Evolutionary conservation across 1,140 invertebrate genomes (phyloP), one percentile per base, ranked within the genome.

Genomic region (Pygmarrhopalites habei): DNA sequence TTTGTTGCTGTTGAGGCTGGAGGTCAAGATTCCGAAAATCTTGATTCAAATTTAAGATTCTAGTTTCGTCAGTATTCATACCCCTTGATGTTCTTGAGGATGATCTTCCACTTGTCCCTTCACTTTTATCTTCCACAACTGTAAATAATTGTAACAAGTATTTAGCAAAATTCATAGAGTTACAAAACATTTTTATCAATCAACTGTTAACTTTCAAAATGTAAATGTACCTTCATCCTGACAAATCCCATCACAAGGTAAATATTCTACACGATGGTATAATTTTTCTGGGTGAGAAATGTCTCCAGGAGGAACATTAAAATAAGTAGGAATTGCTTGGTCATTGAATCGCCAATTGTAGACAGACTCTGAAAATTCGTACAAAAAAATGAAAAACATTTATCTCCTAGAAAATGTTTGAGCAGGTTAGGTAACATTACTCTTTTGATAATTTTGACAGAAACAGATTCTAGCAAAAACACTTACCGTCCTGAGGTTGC

Each of bases 161-260:
- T n/a, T n/a, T n/a, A n/a, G n/a, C n/a, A n/a, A n/a, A n/a, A n/a
- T n/a, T n/a, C n/a, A n/a, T n/a, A n/a, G n/a, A n/a, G n/a, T n/a
- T n/a, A n/a, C n/a, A n/a, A n/a, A n/a, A n/a, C n/a, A n/a, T n/a
- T n/a, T n/a, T n/a, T n/a, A n/a, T n/a, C n/a, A n/a, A n/a, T n/a
- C n/a, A n/a, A n/a, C n/a, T n/a, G n/a, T n/a, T n/a, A n/a, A n/a
- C n/a, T n/a, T n/a, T n/a, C n/a, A n/a, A n/a, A n/a, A n/a, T n/a
- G n/a, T n/a, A n/a, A n/a, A n/a, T n/a, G n/a, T n/a, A n/a, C n/a
- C 23, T 53, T 71, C 69, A 21, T 68, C 66, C 2, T 66, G 64
- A 62, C 69, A 71, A 41, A 71, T 71, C 4, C 69, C 69, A 47
- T 71, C 69, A 63, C 69, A 71, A 23, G 69, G 69, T 25, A 71